Evolutionary conservation across 2,113 vertebrate genomes (phyloP).

Genomic region (Myrmecobius fasciatus): DNA sequence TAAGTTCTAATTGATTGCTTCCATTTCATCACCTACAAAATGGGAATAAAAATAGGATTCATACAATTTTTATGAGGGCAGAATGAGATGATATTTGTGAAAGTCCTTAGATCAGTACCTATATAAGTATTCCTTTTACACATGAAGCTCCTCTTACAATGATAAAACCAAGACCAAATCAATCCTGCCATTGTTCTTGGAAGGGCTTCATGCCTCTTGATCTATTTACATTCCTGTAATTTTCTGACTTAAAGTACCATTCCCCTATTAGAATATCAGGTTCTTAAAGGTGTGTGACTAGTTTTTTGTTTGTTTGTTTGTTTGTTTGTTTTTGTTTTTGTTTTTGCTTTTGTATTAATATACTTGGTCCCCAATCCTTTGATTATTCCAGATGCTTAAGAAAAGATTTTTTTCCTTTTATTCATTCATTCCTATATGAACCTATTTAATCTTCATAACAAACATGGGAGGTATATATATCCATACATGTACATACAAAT

Average conservation of each 20-base stretch:
- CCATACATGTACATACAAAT: rapidly evolving
- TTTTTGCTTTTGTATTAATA: not conserved
- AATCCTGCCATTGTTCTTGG: not conserved
- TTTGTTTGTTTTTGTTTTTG: too few species aligned
- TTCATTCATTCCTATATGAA: not conserved
- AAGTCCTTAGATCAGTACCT: not conserved
- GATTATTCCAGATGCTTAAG: not conserved
- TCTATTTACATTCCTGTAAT: not conserved
- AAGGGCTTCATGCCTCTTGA: not conserved
- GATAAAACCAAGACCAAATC: not conserved
- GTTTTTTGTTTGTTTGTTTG: not conserved
- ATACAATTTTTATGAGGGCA: not conserved
- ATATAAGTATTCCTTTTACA: not conserved
- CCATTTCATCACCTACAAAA: not conserved
- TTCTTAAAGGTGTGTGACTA: not conserved
- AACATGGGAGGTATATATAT: not conserved
- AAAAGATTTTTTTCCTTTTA: not conserved
- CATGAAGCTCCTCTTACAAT: not conserved
- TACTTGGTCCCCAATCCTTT: not conserved
- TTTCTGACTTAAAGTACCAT: not conserved
- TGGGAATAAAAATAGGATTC: not conserved
- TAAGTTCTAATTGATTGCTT: not conserved
- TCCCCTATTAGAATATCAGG: not conserved
- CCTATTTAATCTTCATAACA: not conserved
- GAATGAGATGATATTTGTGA: not conserved